Percentiles rank a stretch among this genome's conserved stretches.
phyloP scores from a whole-genome alignment of 1,140 invertebrate species.

The Pollicipes pollicipes region DNA sequence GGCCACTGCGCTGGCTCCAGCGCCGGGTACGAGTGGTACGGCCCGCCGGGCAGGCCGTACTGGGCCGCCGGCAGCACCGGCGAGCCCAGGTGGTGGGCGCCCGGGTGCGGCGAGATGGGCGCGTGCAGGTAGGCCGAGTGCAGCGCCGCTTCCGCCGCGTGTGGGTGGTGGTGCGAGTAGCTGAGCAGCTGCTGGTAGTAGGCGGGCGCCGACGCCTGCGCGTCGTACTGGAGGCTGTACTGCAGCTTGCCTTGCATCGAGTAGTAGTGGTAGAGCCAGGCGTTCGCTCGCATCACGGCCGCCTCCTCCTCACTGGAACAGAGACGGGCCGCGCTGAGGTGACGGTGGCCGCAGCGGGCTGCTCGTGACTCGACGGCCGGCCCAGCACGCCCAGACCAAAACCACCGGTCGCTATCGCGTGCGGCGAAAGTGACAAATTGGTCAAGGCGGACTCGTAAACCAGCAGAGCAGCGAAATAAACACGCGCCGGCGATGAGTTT shows the following conservation, averaged over 20 bases:
- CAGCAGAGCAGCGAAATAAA: too few relatives aligned
- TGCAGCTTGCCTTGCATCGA: constrained; percentile 81
- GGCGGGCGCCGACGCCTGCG: constrained; percentile 20
- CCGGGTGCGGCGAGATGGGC: neutral
- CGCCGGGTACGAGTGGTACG: neutral
- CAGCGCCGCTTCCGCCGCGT: neutral
- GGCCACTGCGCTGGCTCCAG: neutral
- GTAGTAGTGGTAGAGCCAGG: constrained; percentile 86
- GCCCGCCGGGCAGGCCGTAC: neutral
- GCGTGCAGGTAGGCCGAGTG: neutral
- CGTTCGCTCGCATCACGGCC: constrained; percentile 70
- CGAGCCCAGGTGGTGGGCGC: neutral
- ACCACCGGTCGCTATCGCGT: too few relatives aligned
- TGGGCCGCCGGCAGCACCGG: neutral
- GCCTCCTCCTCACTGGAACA: constrained; percentile 65
- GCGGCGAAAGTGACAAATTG: too few relatives aligned
- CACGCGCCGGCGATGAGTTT: too few relatives aligned
- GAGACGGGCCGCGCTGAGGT: too few relatives aligned
- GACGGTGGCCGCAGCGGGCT: too few relatives aligned
- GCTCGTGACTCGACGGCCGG: too few relatives aligned
- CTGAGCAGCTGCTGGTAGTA: constrained; percentile 21
- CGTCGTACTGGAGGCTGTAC: constrained; percentile 55
- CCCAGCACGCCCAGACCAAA: too few relatives aligned
- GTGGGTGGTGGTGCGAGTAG: constrained; percentile 12
- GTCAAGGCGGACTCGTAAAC: too few relatives aligned